A percentile compares a stretch with the other conserved stretches of the same genome.
These are phyloP conservation scores for Molanna angustata DNA, from an alignment of 2,888 invertebrate species.

Conservation along the genomic window DNA sequence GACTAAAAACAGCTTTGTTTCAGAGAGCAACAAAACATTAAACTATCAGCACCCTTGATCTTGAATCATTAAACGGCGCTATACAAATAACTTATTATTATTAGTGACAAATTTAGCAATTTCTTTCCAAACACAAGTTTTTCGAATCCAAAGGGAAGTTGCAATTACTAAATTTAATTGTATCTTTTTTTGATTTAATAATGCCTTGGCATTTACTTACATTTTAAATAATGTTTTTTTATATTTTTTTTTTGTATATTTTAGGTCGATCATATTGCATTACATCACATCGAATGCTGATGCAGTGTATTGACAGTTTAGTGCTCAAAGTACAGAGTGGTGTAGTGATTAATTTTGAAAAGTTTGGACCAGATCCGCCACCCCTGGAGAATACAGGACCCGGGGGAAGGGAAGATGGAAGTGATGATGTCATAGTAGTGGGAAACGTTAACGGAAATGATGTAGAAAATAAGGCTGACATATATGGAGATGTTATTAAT, in stretches of 20 bases:
- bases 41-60: too few relatives aligned
- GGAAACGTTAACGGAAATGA: slow-evolving; percentile 37
- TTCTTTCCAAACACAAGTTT: too few relatives aligned
- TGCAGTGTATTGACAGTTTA: slow-evolving; percentile 94
- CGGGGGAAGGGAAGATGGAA: slow-evolving; percentile 52
- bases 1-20: too few relatives aligned
- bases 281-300: slow-evolving; percentile 90
- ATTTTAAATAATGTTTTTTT: not conserved
- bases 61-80: too few relatives aligned
- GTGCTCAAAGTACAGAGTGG: slow-evolving; percentile 97
- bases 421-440: slow-evolving; percentile 40
- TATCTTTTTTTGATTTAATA: too few relatives aligned
- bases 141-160: too few relatives aligned
- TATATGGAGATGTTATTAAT: slow-evolving; percentile 39
- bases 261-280: slow-evolving; percentile 91
- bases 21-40: too few relatives aligned
- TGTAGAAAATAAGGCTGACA: slow-evolving; percentile 46
- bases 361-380: slow-evolving; percentile 85
- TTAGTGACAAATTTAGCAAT: too few relatives aligned
- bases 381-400: slow-evolving; percentile 56
- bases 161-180: too few relatives aligned
- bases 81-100: too few relatives aligned
- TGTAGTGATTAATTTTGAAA: slow-evolving; percentile 97
- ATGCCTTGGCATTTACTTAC: too few relatives aligned
- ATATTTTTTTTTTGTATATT: slow-evolving; percentile 17